Evolutionary conservation across 2,113 vertebrate genomes (phyloP), one percentile per base, ranked within the genome.

Genomic region (Syngnathus typhle): DNA sequence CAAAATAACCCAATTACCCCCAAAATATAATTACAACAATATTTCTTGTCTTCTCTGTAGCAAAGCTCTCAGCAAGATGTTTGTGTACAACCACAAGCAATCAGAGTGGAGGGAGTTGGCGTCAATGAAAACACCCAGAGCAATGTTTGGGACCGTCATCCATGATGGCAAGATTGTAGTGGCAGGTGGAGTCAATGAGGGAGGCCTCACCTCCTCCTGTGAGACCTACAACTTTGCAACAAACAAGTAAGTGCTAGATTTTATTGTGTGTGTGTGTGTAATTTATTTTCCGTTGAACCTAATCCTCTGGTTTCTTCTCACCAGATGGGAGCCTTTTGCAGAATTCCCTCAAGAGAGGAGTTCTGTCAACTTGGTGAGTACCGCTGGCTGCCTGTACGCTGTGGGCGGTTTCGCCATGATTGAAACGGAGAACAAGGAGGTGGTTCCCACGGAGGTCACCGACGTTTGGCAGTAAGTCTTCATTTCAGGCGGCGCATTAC

Each of bases 401-500:
- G 93, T 99, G 8, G 96, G 97, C 15, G 96, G 97, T 51, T 98
- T 98, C 83, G 89, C 96, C n/a, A 96, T 99, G 92, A 82, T 98
- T 71, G 90, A 98, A 76, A 88, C 90, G 71, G 96, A 98, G 80
- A 92, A 93, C 56, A 94, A 98, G 81, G 95, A 95, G 86, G 93
- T 97, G 85, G 92, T 93, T 52, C 97, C 97, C 52, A 94, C 88
- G 41, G 97, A 99, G 90, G 91, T 98, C 82, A 98, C 94, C 7
- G 97, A 99, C 64, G 93, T 99, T 84, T 99, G 97, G 96, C 97
- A 97, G 97, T 99, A 94, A 96, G 97, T 95, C 78, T 65, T 47
- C 47, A 47, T 13, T 46, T 36, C 13, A 15, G 52, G 38, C 16
- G 19, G 5, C 6, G 0, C 11, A 8, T 4, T 36, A 37, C 5